These are phyloP conservation scores for Grammomys dolichurus DNA, from an alignment of 2,113 vertebrate genomes.

Conservation along the genomic window DNA sequence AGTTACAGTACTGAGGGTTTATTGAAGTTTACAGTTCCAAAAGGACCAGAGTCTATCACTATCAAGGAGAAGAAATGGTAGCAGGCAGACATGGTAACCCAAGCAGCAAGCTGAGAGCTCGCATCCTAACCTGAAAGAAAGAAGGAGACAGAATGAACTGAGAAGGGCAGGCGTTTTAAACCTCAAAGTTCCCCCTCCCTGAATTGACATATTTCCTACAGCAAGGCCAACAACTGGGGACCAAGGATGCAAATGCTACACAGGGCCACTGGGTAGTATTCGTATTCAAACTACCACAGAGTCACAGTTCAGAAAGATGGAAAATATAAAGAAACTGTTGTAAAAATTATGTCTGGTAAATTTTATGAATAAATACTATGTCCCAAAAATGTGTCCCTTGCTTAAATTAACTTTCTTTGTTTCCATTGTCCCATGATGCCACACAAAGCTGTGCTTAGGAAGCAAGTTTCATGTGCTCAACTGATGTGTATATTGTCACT, in stretches of 20 bases:
- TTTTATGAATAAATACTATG: neutral
- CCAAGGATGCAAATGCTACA: neutral
- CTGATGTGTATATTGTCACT: neutral
- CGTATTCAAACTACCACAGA: neutral
- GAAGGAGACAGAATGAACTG: neutral
- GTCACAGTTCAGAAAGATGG: neutral
- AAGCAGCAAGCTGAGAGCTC: neutral
- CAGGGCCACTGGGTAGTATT: neutral
- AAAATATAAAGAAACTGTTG: slow-evolving; percentile 19
- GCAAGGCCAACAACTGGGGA: neutral
- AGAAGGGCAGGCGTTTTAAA: neutral
- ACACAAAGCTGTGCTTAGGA: neutral
- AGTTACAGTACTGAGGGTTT: neutral
- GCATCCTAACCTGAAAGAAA: neutral
- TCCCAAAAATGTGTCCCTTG: neutral
- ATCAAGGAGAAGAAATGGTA: neutral
- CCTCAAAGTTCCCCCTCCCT: too few relatives aligned
- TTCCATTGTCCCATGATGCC: neutral
- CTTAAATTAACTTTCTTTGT: neutral
- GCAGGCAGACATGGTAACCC: neutral
- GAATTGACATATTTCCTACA: neutral
- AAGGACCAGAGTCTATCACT: too few relatives aligned
- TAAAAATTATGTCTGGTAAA: neutral
- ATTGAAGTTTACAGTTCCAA: neutral
- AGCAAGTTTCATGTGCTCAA: neutral